These are phyloP conservation scores for Cariama cristata DNA, from an alignment of 2,113 vertebrate genomes.

Conservation along the genomic window DNA sequence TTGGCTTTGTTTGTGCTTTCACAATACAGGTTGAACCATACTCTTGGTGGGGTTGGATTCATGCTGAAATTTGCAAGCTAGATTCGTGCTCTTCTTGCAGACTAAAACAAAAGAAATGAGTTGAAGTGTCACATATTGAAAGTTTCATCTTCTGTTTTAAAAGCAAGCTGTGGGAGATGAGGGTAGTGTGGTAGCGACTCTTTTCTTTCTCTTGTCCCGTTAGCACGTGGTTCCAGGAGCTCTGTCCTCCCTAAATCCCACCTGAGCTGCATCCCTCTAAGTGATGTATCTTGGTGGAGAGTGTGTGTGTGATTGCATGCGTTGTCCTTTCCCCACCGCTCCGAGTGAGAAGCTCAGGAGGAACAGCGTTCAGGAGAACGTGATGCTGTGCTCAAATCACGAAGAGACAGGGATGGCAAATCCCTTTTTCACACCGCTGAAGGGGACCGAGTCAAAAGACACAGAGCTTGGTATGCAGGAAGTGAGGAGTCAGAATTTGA, in stretches of 20 bases:
- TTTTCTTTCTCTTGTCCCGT: background rate
- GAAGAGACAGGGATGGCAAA: background rate
- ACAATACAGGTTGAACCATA: background rate
- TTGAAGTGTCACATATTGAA: background rate
- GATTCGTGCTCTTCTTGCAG: background rate
- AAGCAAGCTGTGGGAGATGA: background rate
- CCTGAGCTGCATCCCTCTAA: background rate
- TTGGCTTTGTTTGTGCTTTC: background rate
- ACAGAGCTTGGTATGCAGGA: no score
- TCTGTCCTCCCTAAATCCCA: background rate
- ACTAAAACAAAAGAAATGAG: background rate
- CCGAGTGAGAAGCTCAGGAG: background rate
- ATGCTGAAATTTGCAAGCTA: background rate
- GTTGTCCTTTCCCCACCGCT: background rate
- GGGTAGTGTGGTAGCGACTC: background rate
- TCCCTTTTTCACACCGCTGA: background rate
- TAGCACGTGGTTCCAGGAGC: background rate
- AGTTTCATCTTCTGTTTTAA: background rate
- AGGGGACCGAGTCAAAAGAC: background rate
- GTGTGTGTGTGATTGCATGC: background rate
- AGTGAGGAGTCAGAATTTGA: background rate
- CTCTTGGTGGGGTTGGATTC: background rate
- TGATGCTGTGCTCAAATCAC: rapidly evolving
- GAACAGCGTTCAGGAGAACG: background rate
- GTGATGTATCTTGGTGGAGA: background rate